Percentiles rank a stretch among this genome's conserved stretches.
These are phyloP conservation scores for Tadarida brasiliensis DNA, from an alignment of 2,797 vertebrate species.

Conservation along the genomic window DNA sequence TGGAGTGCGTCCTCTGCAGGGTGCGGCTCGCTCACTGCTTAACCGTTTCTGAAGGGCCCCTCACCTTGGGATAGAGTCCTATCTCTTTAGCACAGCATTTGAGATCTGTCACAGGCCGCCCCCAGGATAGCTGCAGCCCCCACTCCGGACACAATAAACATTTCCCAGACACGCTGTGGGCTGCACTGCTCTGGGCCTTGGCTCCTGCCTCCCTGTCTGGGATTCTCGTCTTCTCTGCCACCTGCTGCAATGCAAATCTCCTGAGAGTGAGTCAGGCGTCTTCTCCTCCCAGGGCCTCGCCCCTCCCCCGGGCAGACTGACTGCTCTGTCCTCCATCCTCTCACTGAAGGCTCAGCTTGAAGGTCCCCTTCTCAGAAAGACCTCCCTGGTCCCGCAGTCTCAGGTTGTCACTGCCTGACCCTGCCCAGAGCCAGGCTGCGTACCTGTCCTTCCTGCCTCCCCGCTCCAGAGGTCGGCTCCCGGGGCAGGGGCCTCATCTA, in stretches of 20 bases:
- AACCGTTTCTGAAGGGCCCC: neutral
- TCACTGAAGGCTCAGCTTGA: neutral
- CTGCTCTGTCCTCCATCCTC: neutral
- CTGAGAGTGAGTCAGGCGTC: neutral
- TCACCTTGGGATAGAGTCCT: neutral
- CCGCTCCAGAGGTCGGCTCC: neutral
- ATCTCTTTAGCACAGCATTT: neutral
- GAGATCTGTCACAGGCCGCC: neutral
- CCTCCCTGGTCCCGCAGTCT: no score
- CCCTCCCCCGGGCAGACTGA: neutral
- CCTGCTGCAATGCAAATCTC: neutral
- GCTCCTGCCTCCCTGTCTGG: neutral
- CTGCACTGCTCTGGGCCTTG: neutral
- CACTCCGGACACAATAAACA: neutral
- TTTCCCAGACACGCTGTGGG: neutral
- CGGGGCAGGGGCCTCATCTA: neutral
- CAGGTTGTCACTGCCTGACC: neutral
- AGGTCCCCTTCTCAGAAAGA: neutral
- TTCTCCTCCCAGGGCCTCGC: neutral
- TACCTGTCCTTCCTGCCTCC: neutral
- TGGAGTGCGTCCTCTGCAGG: neutral
- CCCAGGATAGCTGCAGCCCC: neutral
- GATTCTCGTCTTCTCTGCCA: neutral
- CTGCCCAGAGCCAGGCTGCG: neutral
- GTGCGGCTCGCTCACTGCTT: accelerated